These are phyloP conservation scores for Columba guinea DNA, from an alignment of 2,797 vertebrate species.

Conservation along the genomic window DNA sequence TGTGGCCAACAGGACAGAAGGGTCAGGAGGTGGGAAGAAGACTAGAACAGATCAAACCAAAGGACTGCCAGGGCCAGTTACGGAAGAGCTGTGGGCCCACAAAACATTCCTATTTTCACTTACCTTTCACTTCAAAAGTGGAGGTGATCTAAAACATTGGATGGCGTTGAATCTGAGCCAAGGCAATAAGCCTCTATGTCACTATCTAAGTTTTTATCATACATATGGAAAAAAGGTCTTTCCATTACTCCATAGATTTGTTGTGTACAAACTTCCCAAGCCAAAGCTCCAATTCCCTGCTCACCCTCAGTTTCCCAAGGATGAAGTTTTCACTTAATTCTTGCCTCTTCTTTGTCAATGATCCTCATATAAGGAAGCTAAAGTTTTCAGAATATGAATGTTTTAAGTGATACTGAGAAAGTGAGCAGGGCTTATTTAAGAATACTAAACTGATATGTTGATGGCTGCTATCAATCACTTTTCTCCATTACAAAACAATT, in stretches of 20 bases:
- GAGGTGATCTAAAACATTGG: not conserved
- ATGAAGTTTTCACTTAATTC: not conserved
- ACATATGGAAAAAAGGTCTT: not conserved
- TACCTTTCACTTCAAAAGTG: not conserved
- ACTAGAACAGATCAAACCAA: not conserved
- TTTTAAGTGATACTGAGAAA: not conserved
- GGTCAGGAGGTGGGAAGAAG: not conserved
- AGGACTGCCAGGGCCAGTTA: not conserved
- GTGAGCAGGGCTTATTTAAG: not conserved
- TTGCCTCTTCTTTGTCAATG: not conserved
- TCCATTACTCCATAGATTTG: not conserved
- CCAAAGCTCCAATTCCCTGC: not conserved
- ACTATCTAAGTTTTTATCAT: not conserved
- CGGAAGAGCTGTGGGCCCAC: accelerated
- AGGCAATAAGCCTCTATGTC: not conserved
- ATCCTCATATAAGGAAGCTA: not conserved
- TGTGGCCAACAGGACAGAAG: accelerated
- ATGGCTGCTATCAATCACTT: conserved; percentile 28
- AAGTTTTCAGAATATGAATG: not conserved
- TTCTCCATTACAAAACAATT: not conserved
- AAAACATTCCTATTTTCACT: not conserved
- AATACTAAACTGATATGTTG: not conserved
- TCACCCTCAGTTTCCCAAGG: not conserved
- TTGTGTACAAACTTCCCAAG: not conserved
- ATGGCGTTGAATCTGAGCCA: not conserved